These are phyloP conservation scores for Neodontobutis hainanensis DNA, from an alignment of 2,113 vertebrate genomes.

Conservation along the genomic window DNA sequence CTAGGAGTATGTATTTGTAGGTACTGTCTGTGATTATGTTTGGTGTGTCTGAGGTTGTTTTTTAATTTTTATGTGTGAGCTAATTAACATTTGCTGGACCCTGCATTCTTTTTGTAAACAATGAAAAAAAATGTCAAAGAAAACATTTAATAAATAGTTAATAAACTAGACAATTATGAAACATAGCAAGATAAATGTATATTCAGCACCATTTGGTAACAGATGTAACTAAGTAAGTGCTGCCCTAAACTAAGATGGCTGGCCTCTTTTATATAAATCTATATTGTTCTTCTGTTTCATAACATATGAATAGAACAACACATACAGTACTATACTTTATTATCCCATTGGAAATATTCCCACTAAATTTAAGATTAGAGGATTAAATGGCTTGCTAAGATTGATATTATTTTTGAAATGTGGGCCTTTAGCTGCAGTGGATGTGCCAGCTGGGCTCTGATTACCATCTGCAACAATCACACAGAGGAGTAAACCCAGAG, in stretches of 20 bases:
- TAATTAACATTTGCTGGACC: no score
- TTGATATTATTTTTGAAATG: constrained; percentile 52
- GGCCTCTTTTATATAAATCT: no score
- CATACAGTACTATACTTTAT: constrained; percentile 4
- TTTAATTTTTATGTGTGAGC: no score
- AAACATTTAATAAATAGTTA: no score
- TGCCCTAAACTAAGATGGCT: no score
- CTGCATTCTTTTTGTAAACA: no score
- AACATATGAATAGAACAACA: no score
- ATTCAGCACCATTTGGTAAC: no score
- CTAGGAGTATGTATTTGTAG: constrained; percentile 24
- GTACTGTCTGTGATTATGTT: constrained; percentile 30
- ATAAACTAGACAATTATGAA: no score
- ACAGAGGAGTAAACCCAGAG: constrained; percentile 48
- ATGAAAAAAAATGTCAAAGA: no score
- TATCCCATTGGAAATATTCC: constrained; percentile 8
- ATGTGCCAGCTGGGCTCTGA: constrained; percentile 58
- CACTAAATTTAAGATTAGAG: constrained; percentile 29
- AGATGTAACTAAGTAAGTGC: no score
- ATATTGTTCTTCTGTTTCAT: neutral
- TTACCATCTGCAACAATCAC: constrained; percentile 65
- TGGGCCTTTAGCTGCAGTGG: constrained; percentile 39
- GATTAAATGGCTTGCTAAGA: constrained; percentile 39
- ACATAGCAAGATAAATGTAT: no score
- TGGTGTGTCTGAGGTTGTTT: neutral